A percentile compares a stretch with the other conserved stretches of the same genome.
phyloP scores from a whole-genome alignment of 2,888 invertebrate genomes.

The Fragum sueziense region DNA sequence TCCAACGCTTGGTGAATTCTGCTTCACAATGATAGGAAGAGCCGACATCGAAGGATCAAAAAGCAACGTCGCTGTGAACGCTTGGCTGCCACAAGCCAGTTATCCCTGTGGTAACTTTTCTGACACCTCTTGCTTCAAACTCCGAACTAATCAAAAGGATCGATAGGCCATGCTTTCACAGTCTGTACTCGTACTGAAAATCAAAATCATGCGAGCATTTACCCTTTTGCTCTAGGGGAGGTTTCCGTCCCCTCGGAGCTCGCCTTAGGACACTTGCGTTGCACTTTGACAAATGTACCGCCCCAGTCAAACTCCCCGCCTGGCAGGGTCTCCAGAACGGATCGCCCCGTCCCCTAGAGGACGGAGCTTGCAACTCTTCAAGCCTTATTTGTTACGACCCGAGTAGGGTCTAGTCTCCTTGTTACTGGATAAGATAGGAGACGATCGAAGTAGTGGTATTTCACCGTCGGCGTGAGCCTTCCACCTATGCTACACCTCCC shows the following conservation, averaged over 20 bases:
- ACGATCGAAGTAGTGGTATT: conserved; percentile 43
- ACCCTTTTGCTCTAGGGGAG: conserved; percentile 88
- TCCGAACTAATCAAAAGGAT: conserved; percentile 85
- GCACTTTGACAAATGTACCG: conserved; percentile 86
- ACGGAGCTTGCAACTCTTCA: conserved; percentile 13
- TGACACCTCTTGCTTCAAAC: conserved; percentile 87
- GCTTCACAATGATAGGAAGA: no score
- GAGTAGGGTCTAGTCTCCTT: conserved; percentile 73
- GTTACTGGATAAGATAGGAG: conserved; percentile 45
- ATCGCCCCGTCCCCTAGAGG: conserved; percentile 22
- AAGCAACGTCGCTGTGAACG: no score
- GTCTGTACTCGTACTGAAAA: conserved; percentile 85
- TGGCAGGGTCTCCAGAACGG: conserved; percentile 81
- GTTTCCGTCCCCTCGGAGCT: conserved; percentile 88
- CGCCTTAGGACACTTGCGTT: conserved; percentile 86
- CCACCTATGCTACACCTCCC: conserved; percentile 86
- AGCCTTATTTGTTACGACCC: conserved; percentile 17
- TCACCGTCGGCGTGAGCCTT: conserved; percentile 77
- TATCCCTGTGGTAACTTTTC: conserved; percentile 90
- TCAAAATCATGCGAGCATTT: conserved; percentile 88
- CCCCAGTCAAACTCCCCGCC: conserved; percentile 88
- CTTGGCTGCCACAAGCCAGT: no score
- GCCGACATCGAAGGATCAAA: no score
- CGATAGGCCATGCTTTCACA: conserved; percentile 88
- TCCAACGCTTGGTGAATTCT: no score